Conservation (phyloP, 2,113 vertebrate species). For the Tichodroma muraria region DNA sequence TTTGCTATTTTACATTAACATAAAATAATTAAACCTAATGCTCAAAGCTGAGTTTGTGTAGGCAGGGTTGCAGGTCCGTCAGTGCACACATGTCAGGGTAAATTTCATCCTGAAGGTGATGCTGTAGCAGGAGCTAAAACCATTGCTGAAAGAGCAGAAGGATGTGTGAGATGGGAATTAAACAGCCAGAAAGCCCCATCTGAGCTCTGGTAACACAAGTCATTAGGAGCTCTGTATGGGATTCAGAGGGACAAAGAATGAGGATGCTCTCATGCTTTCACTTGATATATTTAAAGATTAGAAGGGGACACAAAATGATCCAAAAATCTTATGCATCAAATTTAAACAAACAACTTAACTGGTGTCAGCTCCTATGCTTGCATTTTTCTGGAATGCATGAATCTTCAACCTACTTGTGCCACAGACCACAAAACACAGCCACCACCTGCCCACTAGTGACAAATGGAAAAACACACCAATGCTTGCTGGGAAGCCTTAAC, state of each 20-base stretch:
- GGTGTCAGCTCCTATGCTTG: not conserved
- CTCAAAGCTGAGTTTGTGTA: not conserved
- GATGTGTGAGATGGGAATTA: not conserved
- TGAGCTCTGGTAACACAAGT: not conserved
- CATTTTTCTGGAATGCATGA: not conserved
- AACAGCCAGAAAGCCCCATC: not conserved
- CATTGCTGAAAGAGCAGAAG: not conserved
- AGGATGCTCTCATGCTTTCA: not conserved
- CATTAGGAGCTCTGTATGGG: not conserved
- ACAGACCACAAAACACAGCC: not conserved
- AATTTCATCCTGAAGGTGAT: not conserved
- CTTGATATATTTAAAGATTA: not conserved
- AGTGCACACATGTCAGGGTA: not conserved
- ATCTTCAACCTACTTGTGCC: not conserved
- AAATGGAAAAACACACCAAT: not conserved
- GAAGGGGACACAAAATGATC: not conserved
- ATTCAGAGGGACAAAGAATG: not conserved
- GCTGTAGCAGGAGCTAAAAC: not conserved
- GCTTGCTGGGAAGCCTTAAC: not conserved
- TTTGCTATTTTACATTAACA: not conserved
- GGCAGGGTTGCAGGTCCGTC: not conserved
- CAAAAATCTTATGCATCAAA: not conserved
- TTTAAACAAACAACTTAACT: not conserved
- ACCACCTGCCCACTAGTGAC: not conserved
- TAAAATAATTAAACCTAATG: slow-evolving; percentile 22